Conservation (phyloP, 2,888 invertebrate genomes). For the Pristionchus exspectatus region DNA sequence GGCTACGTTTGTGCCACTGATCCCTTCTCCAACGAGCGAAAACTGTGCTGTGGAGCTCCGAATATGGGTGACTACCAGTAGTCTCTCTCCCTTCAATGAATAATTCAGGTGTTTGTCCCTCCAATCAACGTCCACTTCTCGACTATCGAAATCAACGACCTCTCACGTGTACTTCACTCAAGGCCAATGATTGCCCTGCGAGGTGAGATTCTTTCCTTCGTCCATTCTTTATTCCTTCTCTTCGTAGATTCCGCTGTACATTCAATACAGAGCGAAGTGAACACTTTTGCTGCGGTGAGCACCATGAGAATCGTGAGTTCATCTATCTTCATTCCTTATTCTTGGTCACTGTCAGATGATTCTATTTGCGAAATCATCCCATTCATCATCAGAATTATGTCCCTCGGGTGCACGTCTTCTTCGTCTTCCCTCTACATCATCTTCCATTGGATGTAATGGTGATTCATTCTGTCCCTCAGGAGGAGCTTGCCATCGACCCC, state of each 20-base stretch:
- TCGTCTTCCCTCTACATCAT: conserved; percentile 54
- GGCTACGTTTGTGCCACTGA: conserved; percentile 66
- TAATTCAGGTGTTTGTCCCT: conserved; percentile 69
- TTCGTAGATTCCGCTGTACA: conserved; percentile 65
- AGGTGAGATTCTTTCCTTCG: neutral
- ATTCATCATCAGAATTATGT: conserved; percentile 55
- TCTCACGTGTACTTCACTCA: conserved; percentile 65
- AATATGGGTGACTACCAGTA: conserved; percentile 61
- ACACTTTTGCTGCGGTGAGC: conserved; percentile 72
- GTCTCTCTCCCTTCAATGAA: neutral
- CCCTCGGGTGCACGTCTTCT: conserved; percentile 57
- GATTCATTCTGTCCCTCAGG: conserved; percentile 67
- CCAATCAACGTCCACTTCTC: conserved; percentile 68
- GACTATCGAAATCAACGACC: conserved; percentile 69
- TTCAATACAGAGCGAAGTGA: conserved; percentile 67
- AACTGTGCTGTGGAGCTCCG: conserved; percentile 71
- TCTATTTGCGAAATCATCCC: no score
- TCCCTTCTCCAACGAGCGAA: conserved; percentile 64
- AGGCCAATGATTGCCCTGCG: conserved; percentile 52
- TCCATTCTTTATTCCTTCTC: neutral
- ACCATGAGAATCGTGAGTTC: conserved; percentile 57
- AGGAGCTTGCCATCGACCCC: conserved; percentile 56
- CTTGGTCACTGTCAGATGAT: no score
- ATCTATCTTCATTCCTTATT: neutral
- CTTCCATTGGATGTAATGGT: conserved; percentile 58